Base-by-base conservation (phyloP, 2,888 invertebrate species). In the Nemotelus nigrinus region DNA sequence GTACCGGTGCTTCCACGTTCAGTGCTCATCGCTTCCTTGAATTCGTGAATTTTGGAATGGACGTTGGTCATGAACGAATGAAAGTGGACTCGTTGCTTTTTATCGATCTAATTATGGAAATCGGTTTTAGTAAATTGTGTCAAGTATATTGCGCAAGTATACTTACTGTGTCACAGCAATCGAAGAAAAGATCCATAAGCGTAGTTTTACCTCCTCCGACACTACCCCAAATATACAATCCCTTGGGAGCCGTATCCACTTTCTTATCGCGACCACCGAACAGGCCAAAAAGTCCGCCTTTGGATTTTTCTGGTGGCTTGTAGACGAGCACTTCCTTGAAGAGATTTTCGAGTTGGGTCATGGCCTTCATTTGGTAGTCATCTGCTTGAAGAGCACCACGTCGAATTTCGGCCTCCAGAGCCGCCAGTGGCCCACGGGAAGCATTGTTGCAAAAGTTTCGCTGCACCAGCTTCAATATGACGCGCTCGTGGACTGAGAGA, bases 151-250 rank as follows among this genome's bases (percentile, higher is more conserved):
- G 3, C 4, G 10, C 10, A 44, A 25, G 45, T 39, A 10, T 10
- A 80, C 80, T 79, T 84, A 91, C 90, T 74, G 81, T 78, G 82
- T 89, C 87, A 85, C 93, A 92, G 84, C 92, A 91, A 82, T 96
- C 92, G 89, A 94, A 96, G 88, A 99, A 99, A 83, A 99, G 88
- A 88, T 99, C 99, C 99, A 99, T 99, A 78, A 99, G 88, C 93
- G 99, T 99, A 4, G 99, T 99, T 90, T 99, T 99, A 64, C 99
- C 99, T 82, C 96, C 96, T 65, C 97, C 96, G 80, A 96, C 96
- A 84, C 96, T 93, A 77, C 97, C 97, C 88, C 94, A 92, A 78
- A 97, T 91, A 84, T 98, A 97, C 8, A 97, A 87, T 3, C 97
- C 97, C 86, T 92, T 92, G 0, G 94, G 94, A 57, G 89, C 89